These are phyloP conservation scores for Phylloscopus collybita DNA, from an alignment of 2,797 vertebrate species.

Conservation along the genomic window DNA sequence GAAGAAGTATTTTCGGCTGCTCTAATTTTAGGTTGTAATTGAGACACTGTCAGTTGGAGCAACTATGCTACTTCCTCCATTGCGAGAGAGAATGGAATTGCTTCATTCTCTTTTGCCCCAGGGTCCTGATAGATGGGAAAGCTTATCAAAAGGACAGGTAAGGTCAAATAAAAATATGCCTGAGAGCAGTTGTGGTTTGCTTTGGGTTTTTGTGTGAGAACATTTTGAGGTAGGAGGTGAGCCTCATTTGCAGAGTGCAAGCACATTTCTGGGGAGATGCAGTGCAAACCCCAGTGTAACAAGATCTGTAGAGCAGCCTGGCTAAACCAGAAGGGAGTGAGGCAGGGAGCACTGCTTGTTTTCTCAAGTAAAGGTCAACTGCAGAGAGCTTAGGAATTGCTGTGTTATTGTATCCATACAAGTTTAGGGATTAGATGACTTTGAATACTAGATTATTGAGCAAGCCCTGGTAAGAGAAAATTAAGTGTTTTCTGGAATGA, in stretches of 20 bases:
- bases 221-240: not conserved
- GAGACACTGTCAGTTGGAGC: constrained; percentile 86
- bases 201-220: not conserved
- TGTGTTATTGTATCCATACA: not conserved
- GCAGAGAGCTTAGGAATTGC: not conserved
- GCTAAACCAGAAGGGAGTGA: not conserved
- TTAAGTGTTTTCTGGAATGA: not conserved
- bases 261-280: not conserved
- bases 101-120: constrained; percentile 86
- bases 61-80: constrained; percentile 85
- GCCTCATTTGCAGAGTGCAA: not conserved
- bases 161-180: not conserved
- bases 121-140: constrained; percentile 87
- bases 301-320: not conserved
- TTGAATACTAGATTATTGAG: not conserved
- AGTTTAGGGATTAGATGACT: not conserved
- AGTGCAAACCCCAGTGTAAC: not conserved
- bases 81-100: constrained; percentile 86
- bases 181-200: not conserved
- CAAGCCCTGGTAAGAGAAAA: not conserved
- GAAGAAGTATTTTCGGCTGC: not conserved
- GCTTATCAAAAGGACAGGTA: constrained; percentile 87
- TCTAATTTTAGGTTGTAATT: constrained; percentile 81
- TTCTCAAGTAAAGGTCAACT: not conserved
- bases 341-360: not conserved